Conservation (phyloP, 2,888 invertebrate species). For the Celastrina argiolus region DNA sequence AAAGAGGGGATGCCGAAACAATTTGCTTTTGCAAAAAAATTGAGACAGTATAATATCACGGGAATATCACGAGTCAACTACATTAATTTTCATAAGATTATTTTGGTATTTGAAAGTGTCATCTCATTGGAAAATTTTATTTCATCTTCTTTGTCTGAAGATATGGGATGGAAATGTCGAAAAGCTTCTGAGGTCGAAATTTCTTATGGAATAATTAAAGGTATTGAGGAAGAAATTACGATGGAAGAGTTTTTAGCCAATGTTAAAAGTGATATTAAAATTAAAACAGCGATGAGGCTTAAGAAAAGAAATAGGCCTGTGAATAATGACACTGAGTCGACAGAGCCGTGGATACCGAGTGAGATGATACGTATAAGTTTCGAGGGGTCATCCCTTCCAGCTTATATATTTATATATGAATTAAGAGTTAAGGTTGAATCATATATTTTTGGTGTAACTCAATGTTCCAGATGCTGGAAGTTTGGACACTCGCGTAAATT, state of each 20-base stretch:
- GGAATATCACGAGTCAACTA: slow-evolving; percentile 27
- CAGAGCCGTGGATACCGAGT: slow-evolving; percentile 12
- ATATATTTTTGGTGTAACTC: not conserved
- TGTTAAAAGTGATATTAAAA: slow-evolving; percentile 22
- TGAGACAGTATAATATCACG: slow-evolving; percentile 25
- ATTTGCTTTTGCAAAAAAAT: slow-evolving; percentile 19
- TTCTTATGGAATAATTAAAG: slow-evolving; percentile 30
- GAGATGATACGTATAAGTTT: slow-evolving; percentile 21
- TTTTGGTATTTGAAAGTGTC: slow-evolving; percentile 26
- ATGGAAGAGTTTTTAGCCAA: slow-evolving; percentile 27
- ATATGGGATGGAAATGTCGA: slow-evolving; percentile 28
- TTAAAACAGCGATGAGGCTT: slow-evolving; percentile 24
- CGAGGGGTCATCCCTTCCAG: not conserved
- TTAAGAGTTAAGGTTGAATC: not conserved
- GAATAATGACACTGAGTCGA: not conserved
- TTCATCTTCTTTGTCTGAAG: slow-evolving; percentile 17
- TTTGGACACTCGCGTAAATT: not conserved
- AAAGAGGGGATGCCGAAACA: slow-evolving; percentile 12
- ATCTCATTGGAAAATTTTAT: slow-evolving; percentile 22
- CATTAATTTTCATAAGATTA: slow-evolving; percentile 27
- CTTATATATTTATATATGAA: not conserved
- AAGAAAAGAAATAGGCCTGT: slow-evolving; percentile 10
- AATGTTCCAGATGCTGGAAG: not conserved
- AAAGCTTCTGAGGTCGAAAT: slow-evolving; percentile 28
- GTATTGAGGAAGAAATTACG: slow-evolving; percentile 28